phyloP scores from a whole-genome alignment of 2,888 invertebrate genomes.

The Rhabditophanes sp. region DNA sequence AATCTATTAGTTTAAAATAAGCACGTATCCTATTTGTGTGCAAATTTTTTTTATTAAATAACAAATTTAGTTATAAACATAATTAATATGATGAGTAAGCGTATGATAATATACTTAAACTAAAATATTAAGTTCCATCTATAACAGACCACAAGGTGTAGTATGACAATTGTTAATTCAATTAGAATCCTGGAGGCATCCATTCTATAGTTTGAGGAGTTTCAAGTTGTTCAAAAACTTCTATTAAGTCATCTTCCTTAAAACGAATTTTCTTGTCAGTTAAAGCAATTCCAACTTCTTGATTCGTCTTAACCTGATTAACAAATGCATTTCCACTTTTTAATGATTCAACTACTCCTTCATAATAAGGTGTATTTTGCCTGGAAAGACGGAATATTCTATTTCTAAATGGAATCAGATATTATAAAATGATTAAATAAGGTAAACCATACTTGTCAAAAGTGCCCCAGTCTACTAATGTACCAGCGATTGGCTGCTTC shows the following conservation, averaged over 20 bases:
- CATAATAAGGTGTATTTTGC: constrained; percentile 14
- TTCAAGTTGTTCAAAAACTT: constrained; percentile 60
- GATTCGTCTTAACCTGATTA: constrained; percentile 11
- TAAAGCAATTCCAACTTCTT: constrained; percentile 5
- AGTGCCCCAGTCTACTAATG: constrained; percentile 35
- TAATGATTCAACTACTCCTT: constrained; percentile 35
- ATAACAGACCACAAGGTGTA: too few relatives aligned
- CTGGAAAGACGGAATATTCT: constrained; percentile 21
- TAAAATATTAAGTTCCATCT: too few relatives aligned
- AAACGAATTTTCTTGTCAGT: too few relatives aligned
- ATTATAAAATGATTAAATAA: neutral
- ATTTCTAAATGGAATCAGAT: constrained; percentile 10
- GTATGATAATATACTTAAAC: too few relatives aligned
- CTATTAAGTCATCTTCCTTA: constrained; percentile 58
- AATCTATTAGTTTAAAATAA: too few relatives aligned
- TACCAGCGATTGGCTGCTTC: constrained; percentile 51
- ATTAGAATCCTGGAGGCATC: constrained; percentile 36
- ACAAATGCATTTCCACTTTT: constrained; percentile 27
- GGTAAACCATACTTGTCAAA: constrained; percentile 24
- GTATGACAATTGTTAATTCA: too few relatives aligned
- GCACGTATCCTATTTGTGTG: too few relatives aligned
- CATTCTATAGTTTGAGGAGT: constrained; percentile 58
- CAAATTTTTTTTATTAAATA: too few relatives aligned
- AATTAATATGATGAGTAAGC: too few relatives aligned
- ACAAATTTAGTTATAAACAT: too few relatives aligned